A percentile compares a stretch with the other conserved stretches of the same genome.
Conservation (phyloP, 2,113 vertebrate species). For the Chionis minor region DNA sequence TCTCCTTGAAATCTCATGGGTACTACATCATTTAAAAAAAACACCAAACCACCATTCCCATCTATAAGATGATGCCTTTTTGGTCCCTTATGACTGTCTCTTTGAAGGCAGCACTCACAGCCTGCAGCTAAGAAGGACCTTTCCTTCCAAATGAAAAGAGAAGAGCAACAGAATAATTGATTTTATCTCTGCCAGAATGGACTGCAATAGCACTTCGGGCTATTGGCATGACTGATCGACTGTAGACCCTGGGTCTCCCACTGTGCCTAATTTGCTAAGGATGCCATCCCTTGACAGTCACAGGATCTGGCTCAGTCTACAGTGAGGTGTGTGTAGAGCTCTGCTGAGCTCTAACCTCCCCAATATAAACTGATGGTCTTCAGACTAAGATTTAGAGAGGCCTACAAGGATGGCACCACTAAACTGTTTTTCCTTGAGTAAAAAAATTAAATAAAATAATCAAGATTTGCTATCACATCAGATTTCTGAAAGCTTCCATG, state of each 20-base stretch:
- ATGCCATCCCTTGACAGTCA: neutral
- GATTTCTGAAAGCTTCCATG: neutral
- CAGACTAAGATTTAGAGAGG: neutral
- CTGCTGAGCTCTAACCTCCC: neutral
- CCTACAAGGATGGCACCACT: neutral
- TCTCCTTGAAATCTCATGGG: neutral
- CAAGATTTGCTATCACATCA: neutral
- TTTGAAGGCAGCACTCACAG: neutral
- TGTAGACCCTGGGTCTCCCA: neutral
- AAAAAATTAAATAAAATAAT: neutral
- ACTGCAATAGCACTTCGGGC: neutral
- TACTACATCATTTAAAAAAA: neutral
- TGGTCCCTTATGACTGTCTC: neutral
- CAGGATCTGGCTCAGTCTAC: neutral
- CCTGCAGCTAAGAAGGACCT: neutral
- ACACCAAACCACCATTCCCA: neutral
- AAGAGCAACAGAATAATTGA: neutral
- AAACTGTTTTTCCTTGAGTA: neutral
- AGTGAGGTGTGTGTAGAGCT: neutral
- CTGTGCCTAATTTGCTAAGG: neutral
- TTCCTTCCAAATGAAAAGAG: neutral
- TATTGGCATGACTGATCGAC: neutral
- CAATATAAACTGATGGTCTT: neutral
- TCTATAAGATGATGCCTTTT: neutral
- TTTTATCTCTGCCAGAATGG: neutral